Percentiles rank a stretch among this genome's conserved stretches.
phyloP scores from a whole-genome alignment of 2,113 vertebrate species.

The Austrofundulus limnaeus region DNA sequence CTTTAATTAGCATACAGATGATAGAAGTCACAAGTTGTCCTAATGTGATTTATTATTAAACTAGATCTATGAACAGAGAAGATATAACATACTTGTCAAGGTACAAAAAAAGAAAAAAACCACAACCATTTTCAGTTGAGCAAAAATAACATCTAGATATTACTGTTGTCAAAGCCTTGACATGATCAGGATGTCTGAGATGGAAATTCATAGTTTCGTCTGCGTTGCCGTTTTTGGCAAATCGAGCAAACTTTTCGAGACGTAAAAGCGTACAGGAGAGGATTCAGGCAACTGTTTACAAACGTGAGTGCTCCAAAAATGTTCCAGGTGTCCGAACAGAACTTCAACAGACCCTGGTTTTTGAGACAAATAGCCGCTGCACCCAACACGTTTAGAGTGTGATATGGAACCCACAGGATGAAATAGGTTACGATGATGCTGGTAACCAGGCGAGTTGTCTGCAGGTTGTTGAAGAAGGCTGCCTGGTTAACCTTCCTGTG shows the following conservation, averaged over 20 bases:
- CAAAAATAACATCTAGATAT: too few relatives aligned
- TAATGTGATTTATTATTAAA: too few relatives aligned
- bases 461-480: slow-evolving; percentile 29
- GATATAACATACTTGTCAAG: too few relatives aligned
- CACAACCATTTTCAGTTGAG: too few relatives aligned
- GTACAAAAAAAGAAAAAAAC: too few relatives aligned
- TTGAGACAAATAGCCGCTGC: slow-evolving; percentile 5
- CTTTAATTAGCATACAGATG: too few relatives aligned
- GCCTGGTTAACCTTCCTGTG: slow-evolving; percentile 17
- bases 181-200: not conserved
- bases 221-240: slow-evolving; percentile 3
- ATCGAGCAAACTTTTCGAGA: not conserved
- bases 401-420: slow-evolving; percentile 35
- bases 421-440: slow-evolving; percentile 16
- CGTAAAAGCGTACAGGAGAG: slow-evolving; percentile 35
- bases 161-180: not conserved
- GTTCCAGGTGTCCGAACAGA: not conserved
- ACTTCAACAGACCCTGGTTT: not conserved
- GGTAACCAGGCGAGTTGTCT: slow-evolving; percentile 29
- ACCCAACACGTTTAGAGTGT: slow-evolving; percentile 14
- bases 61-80: too few relatives aligned
- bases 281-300: slow-evolving; percentile 36
- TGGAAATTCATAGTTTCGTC: not conserved
- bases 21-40: too few relatives aligned
- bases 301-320: slow-evolving; percentile 21